A percentile compares a stretch with the other conserved stretches of the same genome.
Evolutionary conservation across 2,888 invertebrate genomes (phyloP).

Genomic region (Drosophila prolongata): DNA sequence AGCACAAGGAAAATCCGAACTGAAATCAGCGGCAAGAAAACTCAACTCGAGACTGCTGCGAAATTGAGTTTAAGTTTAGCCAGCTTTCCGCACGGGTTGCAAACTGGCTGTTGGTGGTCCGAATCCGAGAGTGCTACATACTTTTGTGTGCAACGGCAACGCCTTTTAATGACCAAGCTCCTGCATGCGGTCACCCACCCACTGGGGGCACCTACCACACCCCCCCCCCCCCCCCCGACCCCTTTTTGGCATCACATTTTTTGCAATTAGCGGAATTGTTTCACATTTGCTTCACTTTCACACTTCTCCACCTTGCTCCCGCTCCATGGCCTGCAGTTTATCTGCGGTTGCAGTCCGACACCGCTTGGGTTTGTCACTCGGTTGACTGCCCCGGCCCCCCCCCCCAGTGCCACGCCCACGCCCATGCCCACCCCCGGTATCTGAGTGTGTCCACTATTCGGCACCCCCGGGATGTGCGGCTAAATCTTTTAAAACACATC

Average conservation of each 20-base stretch:
- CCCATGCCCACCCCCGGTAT: conserved; percentile 2
- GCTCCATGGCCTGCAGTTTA: conserved; percentile 59
- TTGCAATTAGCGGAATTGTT: conserved; percentile 78
- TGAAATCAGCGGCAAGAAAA: conserved; percentile 44
- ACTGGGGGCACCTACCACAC: not conserved
- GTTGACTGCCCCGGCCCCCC: not conserved
- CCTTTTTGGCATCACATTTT: conserved; percentile 54
- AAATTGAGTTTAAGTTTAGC: conserved; percentile 68
- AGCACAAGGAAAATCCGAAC: conserved; percentile 66
- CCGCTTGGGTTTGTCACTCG: conserved; percentile 21
- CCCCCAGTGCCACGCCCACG: not conserved
- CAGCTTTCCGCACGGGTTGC: conserved; percentile 8
- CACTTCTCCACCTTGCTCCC: conserved; percentile 21
- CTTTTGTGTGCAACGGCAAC: conserved; percentile 33
- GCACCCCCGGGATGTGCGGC: conserved; percentile 60
- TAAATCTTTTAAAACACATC: conserved; percentile 74
- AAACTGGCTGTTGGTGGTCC: not conserved
- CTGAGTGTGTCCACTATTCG: conserved; percentile 61
- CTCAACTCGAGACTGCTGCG: conserved; percentile 54
- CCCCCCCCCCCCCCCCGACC: not conserved
- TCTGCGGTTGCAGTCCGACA: conserved; percentile 56
- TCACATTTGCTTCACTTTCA: conserved; percentile 66
- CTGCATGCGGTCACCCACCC: conserved; percentile 21
- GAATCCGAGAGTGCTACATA: conserved; percentile 33
- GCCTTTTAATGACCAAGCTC: conserved; percentile 37